Evolutionary conservation across 2,113 vertebrate genomes (phyloP).

Genomic region (Maccullochella peelii): DNA sequence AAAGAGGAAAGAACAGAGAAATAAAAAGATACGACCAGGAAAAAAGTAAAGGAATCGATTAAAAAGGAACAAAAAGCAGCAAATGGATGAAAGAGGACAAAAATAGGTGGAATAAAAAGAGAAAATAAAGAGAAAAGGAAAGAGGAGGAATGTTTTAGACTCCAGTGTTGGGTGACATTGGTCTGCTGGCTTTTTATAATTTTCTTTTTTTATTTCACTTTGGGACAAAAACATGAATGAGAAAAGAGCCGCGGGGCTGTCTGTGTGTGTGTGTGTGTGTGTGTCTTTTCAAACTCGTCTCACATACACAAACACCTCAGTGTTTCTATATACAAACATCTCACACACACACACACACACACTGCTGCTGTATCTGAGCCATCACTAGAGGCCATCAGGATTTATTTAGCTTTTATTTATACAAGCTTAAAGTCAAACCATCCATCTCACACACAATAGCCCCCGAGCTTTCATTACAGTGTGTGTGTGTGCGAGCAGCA

Average conservation of each 20-base stretch:
- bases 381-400: conserved; percentile 74
- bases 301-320: conserved; percentile 18
- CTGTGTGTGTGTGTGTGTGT: conserved; percentile 35
- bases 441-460: conserved; percentile 75
- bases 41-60: background rate
- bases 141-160: conserved; percentile 19
- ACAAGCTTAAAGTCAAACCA: conserved; percentile 81
- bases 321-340: conserved; percentile 38
- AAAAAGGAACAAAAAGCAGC: background rate
- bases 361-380: conserved; percentile 40
- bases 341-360: conserved; percentile 50
- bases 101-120: background rate
- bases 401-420: conserved; percentile 83
- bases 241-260: conserved; percentile 37
- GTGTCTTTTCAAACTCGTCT: conserved; percentile 42
- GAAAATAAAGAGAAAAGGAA: background rate
- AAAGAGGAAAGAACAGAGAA: background rate
- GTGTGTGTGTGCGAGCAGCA: conserved; percentile 40
- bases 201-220: conserved; percentile 66
- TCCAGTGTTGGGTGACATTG: conserved; percentile 54
- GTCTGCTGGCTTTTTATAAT: conserved; percentile 39
- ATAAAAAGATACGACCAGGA: background rate
- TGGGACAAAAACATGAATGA: conserved; percentile 73
- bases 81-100: background rate
- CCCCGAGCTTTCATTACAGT: conserved; percentile 73